Evolutionary conservation across 1,140 invertebrate genomes (phyloP), one percentile per base, ranked within the genome.

Genomic region (Drosophila equinoxialis): DNA sequence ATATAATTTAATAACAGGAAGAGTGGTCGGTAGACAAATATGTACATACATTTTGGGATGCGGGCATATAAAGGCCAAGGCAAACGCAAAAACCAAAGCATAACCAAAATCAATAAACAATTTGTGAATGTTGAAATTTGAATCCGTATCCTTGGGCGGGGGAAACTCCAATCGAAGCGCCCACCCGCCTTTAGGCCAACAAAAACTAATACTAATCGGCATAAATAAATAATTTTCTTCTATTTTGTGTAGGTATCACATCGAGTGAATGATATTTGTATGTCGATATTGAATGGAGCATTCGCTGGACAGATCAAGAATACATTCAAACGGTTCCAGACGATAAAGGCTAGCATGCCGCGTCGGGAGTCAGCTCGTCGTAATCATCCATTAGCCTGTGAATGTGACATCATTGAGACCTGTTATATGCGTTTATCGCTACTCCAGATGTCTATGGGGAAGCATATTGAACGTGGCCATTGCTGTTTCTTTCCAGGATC

Each of bases 401-500:
- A 97, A 93, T 96, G 95, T 57, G 97, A 98, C 91, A 97, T 98
- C 62, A 95, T 97, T 82, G 97, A 98, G 93, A 97, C 96, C 7
- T 92, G 97, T 58, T 96, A 97, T 81, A 97, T 97, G 97, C 94
- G 97, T 65, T 93, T 98, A 6, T 96, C 96, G 41, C 92, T 98
- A 51, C 92, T 98, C 45, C 96, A 97, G 92, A 97, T 97, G 96
- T 96, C 96, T 20, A 97, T 98, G 93, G 97, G 97, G 8, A 97
- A 97, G 92, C 97, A 98, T 86, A 97, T 98, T 81, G 97, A 97
- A 92, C 94, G 96, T 76, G 97, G 96, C 92, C 96, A 97, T 92
- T 97, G 96, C 86, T 97, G 96, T 92, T 98, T 98, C 91, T 97
- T 98, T 92, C 96, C 97, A 54, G 97, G 97, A 91, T 96, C 97